Evolutionary conservation across 2,113 vertebrate species (phyloP), one percentile per base, ranked within the genome.

Genomic region (Forbesichthys agassizii): DNA sequence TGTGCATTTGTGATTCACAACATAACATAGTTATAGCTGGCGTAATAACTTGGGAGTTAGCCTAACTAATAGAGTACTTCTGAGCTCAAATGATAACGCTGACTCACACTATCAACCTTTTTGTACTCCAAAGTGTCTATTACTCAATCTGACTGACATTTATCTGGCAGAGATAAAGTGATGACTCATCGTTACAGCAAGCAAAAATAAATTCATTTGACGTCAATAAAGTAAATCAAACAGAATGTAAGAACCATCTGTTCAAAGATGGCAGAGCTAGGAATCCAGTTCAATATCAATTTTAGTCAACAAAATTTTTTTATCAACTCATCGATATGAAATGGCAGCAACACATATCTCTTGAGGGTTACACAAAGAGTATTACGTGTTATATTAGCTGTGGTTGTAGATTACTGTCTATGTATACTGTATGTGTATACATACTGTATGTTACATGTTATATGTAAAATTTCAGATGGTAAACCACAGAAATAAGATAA

Each of bases 41-140:
- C 86, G 80, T 85, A 80, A 79, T 84, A 88, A 88, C 83, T 80
- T 65, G 78, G 79, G 73, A 80, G 84, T 74, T 20, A 64, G 83
- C 67, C 75, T 69, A 67, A 51, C 70, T 27, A 67, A 51, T 68
- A n/a, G 9, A 77, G 68, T 68, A 72, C 76, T 64, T 81, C 52
- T 57, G 64, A 83, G 80, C 77, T 73, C 71, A 65, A 84, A 74
- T 61, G 16, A 48, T 42, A 27, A 27, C 27, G 76, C 52, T 78
- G 53, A 42, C 69, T 74, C 47, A 58, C 51, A 63, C 56, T 55
- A 46, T 66, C 47, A 55, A 71, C 73, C 64, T 78, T 75, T 57
- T 57, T 49, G 69, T 60, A 66, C 51, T 42, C 13, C 52, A 53
- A 13, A 14, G 52, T 53, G 52, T 42, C 36, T 42, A 42, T 42